Evolutionary conservation across 1,140 invertebrate genomes (phyloP), one percentile per base, ranked within the genome.

Genomic region (Drosophila burlai): DNA sequence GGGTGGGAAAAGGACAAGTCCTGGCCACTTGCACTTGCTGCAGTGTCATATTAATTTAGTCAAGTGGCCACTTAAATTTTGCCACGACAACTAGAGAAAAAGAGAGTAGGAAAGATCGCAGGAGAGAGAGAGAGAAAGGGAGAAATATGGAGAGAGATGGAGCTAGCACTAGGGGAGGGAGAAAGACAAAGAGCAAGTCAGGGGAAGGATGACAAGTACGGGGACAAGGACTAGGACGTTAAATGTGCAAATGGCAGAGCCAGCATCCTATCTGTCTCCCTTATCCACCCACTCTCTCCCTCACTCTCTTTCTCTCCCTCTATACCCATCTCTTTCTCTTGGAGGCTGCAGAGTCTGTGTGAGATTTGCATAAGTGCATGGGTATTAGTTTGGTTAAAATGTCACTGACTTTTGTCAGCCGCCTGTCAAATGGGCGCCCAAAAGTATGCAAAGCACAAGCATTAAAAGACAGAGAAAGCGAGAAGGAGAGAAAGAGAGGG

Each of bases 41-140:
- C 84, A 90, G 84, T 89, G 84, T 84, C 84, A 84, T 89, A 89
- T 90, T 89, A 89, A 89, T 89, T 89, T 89, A 89, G 84, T 89
- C 84, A 89, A 89, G 84, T 90, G 81, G 85, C 85, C 84, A 90
- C 84, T 89, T 90, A 89, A 90, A 90, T 84, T 83, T 80, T 81
- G 64, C 85, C 80, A 89, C 55, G 69, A 68, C 85, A 79, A 78
- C 84, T 54, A 69, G 52, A 65, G 54, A 57, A 40, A 11, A 36
- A 11, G 36, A 40, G 34, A 38, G 52, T 15, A 11, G 2, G 29
- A 45, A 31, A 62, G 34, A 42, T 31, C 11, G 11, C 1, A 38
- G 11, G 15, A 18, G 38, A 18, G 6, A n/a, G 4, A 36, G 16
- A 34, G 24, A 1, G 5, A 16, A 21, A 21, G 2, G 5, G 31